Evolutionary conservation across 2,113 vertebrate species (phyloP), one percentile per base, ranked within the genome.

Genomic region (Pyrgilauda ruficollis): DNA sequence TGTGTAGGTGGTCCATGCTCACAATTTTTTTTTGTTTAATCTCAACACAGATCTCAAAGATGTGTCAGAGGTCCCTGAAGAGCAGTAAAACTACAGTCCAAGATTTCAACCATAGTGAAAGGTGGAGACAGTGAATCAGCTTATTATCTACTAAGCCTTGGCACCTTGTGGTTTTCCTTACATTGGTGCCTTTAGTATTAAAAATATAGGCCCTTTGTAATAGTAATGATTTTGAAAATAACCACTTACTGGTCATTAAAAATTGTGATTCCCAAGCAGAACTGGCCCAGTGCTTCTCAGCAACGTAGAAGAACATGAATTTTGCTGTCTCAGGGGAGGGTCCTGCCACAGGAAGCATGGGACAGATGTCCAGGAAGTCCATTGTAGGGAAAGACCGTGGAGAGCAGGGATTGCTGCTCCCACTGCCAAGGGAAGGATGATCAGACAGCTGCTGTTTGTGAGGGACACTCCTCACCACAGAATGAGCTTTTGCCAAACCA

Each of bases 1-100:
- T 55, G 9, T 6, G 76, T 95, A 92, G 92, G 94, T 97, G 92
- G 96, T 87, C 92, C 44, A 37, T 24, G 50, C 55, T 95, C 83
- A 67, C 84, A 95, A 96, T 69, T 85, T 64, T 68, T 68, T 93
- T 94, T 91, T 84, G 69, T 58, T 87, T 53, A 55, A 82, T 95
- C 91, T 80, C 96, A 58, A 95, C 6, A 53, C 77, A 43, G 59
- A 44, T 63, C 39, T 85, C 58, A 84, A 76, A 83, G 95, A 91
- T 72, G 52, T 93, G 62, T 93, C 74, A 87, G 86, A 73, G 41
- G 35, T 84, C 46, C 31, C 52, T 53, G 87, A 93, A 55, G 35
- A 96, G 55, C 86, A 90, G 28, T 87, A 74, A 92, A 95, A 79
- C 47, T 95, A 82, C 44, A 39, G 78, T 68, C 66, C 37, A 50